Conservation (phyloP, 2,113 vertebrate genomes). For the Macaca fascicularis region T2T-MFA8v1.1 NC_088394.1:82921501-82922000, state of each 20-base stretch:
- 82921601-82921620: neutral
- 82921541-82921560: neutral
- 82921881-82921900: accelerated
- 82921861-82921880: neutral
- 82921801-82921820: neutral
- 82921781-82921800: neutral
- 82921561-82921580: neutral
- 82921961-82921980: neutral
- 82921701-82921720: neutral
- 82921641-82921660: neutral
- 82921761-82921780: neutral
- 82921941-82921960: neutral
- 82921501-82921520: neutral
- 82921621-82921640: neutral
- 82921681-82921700: too few species aligned
- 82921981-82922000: accelerated
- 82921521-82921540: neutral
- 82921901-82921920: neutral
- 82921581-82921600: neutral
- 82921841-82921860: neutral
- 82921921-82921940: neutral
- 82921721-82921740: neutral
- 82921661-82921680: neutral
- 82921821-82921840: neutral
- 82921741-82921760: neutral